Conservation (phyloP, 2,888 invertebrate species). For the Drosophila buzzatii region DNA sequence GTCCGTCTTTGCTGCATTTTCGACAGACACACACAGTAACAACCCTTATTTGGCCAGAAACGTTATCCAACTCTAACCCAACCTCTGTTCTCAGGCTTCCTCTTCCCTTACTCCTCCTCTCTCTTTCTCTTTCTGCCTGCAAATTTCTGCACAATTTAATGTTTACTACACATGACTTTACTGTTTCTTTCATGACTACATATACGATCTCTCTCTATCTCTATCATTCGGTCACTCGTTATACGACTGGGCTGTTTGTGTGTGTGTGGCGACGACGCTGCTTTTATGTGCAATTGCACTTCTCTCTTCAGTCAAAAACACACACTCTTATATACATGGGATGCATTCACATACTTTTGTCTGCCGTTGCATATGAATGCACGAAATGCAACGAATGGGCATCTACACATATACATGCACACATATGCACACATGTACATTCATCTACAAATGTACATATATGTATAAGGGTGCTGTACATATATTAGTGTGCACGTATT, state of each 20-base stretch:
- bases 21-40: conserved; percentile 57
- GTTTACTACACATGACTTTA: conserved; percentile 47
- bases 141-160: conserved; percentile 67
- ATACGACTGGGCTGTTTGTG: conserved; percentile 46
- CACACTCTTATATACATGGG: conserved; percentile 4
- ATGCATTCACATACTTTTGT: conserved; percentile 1
- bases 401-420: neutral
- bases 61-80: conserved; percentile 12
- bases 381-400: conserved; percentile 1
- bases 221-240: conserved; percentile 18
- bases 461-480: neutral
- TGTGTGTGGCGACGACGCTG: conserved; percentile 44
- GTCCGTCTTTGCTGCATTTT: conserved; percentile 58
- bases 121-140: conserved; percentile 21
- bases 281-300: conserved; percentile 39
- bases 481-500: neutral
- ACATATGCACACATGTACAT: neutral
- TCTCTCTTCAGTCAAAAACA: neutral
- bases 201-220: conserved; percentile 3
- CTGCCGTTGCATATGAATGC: neutral
- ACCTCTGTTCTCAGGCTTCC: neutral
- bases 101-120: too few species aligned
- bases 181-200: conserved; percentile 21
- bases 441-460: neutral
- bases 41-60: conserved; percentile 65